phyloP scores from a whole-genome alignment of 2,888 invertebrate species.

The Stenurella melanura region DNA sequence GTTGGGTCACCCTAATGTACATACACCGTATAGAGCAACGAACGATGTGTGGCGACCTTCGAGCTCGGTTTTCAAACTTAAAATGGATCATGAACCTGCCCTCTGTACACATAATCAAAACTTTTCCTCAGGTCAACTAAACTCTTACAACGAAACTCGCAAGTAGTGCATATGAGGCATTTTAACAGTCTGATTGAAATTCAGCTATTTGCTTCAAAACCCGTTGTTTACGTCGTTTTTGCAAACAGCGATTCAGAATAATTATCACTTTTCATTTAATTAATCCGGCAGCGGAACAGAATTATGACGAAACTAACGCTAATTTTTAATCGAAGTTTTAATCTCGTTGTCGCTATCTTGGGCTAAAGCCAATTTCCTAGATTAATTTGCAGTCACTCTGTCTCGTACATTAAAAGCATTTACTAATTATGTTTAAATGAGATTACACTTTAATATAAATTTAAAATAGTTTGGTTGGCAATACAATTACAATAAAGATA shows the following conservation, averaged over 20 bases:
- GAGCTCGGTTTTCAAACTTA: too few species aligned
- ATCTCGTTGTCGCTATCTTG: neutral
- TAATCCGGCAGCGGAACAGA: neutral
- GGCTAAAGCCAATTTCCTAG: neutral
- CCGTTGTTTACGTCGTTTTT: neutral
- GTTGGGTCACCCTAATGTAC: too few species aligned
- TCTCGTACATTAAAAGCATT: neutral
- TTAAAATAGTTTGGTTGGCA: too few species aligned
- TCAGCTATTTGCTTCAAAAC: neutral
- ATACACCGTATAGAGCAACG: too few species aligned
- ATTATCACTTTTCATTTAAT: neutral
- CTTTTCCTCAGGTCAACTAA: too few species aligned
- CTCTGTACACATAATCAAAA: too few species aligned
- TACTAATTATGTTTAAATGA: neutral
- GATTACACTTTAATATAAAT: too few species aligned
- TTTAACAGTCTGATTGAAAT: neutral
- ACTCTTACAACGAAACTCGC: neutral
- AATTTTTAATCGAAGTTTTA: conserved; percentile 1
- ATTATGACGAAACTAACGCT: neutral
- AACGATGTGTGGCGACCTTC: too few species aligned
- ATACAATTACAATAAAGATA: too few species aligned
- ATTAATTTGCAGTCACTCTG: neutral
- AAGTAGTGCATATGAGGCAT: neutral
- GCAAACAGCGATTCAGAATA: neutral
- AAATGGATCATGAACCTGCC: too few species aligned